phyloP scores from a whole-genome alignment of 2,888 invertebrate genomes.

The Leucoma salicis region DNA sequence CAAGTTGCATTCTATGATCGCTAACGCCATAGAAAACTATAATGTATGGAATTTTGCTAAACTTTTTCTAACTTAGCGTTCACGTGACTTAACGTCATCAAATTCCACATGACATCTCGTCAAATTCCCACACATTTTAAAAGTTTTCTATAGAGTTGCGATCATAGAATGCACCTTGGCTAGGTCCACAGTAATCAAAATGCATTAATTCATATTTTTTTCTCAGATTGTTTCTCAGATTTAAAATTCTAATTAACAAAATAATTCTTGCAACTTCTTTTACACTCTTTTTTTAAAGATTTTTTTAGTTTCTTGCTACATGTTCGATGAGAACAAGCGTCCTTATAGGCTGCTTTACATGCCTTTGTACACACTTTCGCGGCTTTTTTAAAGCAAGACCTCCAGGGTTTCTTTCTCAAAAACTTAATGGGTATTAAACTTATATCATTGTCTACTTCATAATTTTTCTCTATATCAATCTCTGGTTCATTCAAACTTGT shows the following conservation, averaged over 20 bases:
- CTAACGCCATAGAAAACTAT: too few species aligned
- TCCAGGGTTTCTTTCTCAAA: slow-evolving; percentile 17
- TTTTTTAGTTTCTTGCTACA: slow-evolving; percentile 40
- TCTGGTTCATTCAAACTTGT: not conserved
- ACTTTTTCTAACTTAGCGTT: too few species aligned
- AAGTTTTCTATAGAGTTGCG: too few species aligned
- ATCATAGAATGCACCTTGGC: too few species aligned
- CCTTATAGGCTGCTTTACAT: slow-evolving; percentile 31
- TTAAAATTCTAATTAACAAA: not conserved
- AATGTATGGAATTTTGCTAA: too few species aligned
- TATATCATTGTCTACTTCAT: not conserved
- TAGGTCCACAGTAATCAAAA: too few species aligned
- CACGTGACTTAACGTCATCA: too few species aligned
- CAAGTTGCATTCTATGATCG: too few species aligned
- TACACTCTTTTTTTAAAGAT: slow-evolving; percentile 43
- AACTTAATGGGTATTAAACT: not conserved
- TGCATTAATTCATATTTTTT: too few species aligned
- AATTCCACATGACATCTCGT: too few species aligned
- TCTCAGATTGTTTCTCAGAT: too few species aligned
- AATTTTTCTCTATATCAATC: not conserved
- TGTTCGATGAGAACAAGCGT: slow-evolving; percentile 30
- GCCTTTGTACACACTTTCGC: slow-evolving; percentile 39
- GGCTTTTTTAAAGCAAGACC: slow-evolving; percentile 35
- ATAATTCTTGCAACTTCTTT: slow-evolving; percentile 33
- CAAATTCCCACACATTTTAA: too few species aligned